Evolutionary conservation across 2,888 invertebrate species (phyloP).

Genomic region (Apamea epomidion): DNA sequence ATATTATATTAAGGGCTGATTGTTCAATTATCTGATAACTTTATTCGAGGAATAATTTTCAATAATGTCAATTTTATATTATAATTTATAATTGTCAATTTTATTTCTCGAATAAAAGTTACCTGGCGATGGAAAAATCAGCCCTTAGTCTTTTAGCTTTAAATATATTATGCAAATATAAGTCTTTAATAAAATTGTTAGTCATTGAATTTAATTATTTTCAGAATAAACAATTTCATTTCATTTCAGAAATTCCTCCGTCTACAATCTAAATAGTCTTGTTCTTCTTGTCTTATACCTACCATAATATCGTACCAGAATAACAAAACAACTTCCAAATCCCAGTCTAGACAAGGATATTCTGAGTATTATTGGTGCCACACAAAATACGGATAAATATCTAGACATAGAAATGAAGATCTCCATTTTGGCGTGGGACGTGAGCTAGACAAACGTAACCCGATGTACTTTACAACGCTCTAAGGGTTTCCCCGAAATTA

Average conservation of each 20-base stretch:
- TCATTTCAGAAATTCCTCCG: neutral
- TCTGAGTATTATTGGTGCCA: slow-evolving; percentile 4
- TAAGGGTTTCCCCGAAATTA: neutral
- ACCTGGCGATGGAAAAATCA: too few species aligned
- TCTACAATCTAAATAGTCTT: neutral
- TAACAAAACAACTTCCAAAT: slow-evolving; percentile 18
- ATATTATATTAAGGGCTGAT: too few species aligned
- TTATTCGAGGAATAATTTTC: too few species aligned
- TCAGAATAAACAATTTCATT: too few species aligned
- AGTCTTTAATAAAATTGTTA: too few species aligned
- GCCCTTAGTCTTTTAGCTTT: too few species aligned
- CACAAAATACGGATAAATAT: slow-evolving; percentile 35
- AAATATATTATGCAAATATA: too few species aligned
- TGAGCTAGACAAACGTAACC: neutral
- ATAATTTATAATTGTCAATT: too few species aligned
- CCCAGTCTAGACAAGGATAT: slow-evolving; percentile 38
- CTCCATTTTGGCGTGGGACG: slow-evolving; percentile 6
- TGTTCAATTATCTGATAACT: too few species aligned
- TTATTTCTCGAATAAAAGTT: too few species aligned
- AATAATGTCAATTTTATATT: too few species aligned
- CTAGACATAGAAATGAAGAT: slow-evolving; percentile 12
- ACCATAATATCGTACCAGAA: neutral
- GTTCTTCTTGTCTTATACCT: neutral
- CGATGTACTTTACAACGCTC: neutral
- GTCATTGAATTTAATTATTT: too few species aligned